Conservation (phyloP, 1,140 invertebrate genomes). For the Trachymyrmex septentrionalis region DNA sequence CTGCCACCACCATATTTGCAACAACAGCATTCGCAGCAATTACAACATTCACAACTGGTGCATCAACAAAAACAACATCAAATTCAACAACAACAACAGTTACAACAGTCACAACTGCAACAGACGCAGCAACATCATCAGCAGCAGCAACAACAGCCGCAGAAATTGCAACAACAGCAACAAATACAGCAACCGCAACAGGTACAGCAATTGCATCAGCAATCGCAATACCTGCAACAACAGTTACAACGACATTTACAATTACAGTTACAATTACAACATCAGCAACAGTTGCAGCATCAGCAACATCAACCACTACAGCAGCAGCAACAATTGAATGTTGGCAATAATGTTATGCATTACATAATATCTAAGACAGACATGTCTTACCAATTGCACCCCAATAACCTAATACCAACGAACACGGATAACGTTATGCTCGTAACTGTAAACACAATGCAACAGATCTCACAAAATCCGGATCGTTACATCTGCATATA, state of each 20-base stretch:
- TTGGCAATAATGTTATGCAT: neutral
- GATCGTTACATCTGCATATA: neutral
- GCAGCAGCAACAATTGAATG: neutral
- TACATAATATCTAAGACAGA: neutral
- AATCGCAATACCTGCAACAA: neutral
- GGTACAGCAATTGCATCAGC: neutral
- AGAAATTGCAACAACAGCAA: neutral
- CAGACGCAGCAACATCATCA: neutral
- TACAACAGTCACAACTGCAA: neutral
- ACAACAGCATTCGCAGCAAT: neutral
- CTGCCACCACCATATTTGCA: neutral
- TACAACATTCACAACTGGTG: neutral
- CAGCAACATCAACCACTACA: neutral
- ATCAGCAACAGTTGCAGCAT: neutral
- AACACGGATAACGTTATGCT: neutral
- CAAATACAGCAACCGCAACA: neutral
- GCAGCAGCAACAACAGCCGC: neutral
- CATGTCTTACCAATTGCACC: neutral
- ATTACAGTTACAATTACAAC: neutral
- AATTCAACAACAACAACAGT: neutral
- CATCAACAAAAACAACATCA: neutral
- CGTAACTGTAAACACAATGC: neutral
- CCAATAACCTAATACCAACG: neutral
- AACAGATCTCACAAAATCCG: conserved; percentile 5
- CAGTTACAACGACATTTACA: neutral